phyloP scores from a whole-genome alignment of 1,140 invertebrate genomes.

The Leptinotarsa undecemlineata region DNA sequence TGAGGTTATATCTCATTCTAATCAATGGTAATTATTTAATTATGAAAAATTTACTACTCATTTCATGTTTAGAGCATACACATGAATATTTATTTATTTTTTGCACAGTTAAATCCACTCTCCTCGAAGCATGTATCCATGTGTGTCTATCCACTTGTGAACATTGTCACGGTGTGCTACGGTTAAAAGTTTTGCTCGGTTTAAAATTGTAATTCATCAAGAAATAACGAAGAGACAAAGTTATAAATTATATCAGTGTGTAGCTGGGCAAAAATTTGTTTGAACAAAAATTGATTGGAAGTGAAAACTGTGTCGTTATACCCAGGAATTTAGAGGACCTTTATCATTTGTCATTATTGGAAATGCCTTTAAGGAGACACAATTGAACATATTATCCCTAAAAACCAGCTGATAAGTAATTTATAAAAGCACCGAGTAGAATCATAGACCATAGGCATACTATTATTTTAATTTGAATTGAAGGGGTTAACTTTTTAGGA shows the following conservation, averaged over 20 bases:
- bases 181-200: too few species aligned
- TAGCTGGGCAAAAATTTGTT: not conserved
- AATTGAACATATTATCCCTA: not conserved
- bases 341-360: not conserved
- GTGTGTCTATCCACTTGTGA: too few species aligned
- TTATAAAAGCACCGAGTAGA: not conserved
- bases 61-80: too few species aligned
- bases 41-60: too few species aligned
- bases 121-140: too few species aligned
- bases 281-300: not conserved
- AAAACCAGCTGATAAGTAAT: not conserved
- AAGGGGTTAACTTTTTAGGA: too few species aligned
- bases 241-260: conserved; percentile 2
- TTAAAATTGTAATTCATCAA: too few species aligned
- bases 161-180: too few species aligned
- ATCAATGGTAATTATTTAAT: too few species aligned
- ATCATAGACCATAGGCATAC: not conserved
- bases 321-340: not conserved
- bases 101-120: too few species aligned
- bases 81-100: too few species aligned
- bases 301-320: not conserved
- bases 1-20: too few species aligned
- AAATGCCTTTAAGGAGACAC: not conserved
- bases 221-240: not conserved
- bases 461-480: not conserved